These are phyloP conservation scores for Acomys russatus DNA, from an alignment of 2,797 vertebrate genomes.

Conservation along the genomic window DNA sequence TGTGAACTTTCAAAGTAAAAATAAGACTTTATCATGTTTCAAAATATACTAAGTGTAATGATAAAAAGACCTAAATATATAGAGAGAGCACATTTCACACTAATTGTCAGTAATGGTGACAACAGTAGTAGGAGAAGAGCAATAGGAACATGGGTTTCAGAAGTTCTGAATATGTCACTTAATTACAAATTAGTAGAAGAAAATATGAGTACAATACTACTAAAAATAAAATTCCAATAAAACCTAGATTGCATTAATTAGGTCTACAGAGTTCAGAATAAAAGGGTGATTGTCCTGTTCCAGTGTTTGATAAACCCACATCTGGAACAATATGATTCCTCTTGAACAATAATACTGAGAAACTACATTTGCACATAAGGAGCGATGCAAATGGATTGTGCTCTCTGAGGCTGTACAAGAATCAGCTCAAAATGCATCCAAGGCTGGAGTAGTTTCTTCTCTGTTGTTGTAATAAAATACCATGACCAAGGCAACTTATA, in stretches of 20 bases:
- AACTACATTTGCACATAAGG: neutral
- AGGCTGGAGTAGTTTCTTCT: neutral
- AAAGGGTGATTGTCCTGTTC: neutral
- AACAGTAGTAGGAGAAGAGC: neutral
- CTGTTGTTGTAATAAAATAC: neutral
- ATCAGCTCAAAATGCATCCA: neutral
- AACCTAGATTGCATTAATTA: neutral
- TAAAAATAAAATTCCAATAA: neutral
- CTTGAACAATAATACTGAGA: neutral
- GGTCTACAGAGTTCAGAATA: neutral
- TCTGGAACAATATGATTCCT: neutral
- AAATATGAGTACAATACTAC: neutral
- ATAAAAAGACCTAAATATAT: neutral
- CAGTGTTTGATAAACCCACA: neutral
- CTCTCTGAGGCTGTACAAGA: neutral
- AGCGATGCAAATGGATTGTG: neutral
- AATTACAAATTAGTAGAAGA: conserved; percentile 9
- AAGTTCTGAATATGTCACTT: conserved; percentile 1
- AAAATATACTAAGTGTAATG: neutral
- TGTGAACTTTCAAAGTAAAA: neutral
- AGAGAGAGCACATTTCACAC: neutral
- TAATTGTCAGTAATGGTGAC: neutral
- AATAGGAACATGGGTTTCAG: neutral
- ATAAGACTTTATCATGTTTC: conserved; percentile 8
- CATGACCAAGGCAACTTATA: neutral